Conservation (phyloP, 2,113 vertebrate genomes). For the Lepidothrix coronata region DNA sequence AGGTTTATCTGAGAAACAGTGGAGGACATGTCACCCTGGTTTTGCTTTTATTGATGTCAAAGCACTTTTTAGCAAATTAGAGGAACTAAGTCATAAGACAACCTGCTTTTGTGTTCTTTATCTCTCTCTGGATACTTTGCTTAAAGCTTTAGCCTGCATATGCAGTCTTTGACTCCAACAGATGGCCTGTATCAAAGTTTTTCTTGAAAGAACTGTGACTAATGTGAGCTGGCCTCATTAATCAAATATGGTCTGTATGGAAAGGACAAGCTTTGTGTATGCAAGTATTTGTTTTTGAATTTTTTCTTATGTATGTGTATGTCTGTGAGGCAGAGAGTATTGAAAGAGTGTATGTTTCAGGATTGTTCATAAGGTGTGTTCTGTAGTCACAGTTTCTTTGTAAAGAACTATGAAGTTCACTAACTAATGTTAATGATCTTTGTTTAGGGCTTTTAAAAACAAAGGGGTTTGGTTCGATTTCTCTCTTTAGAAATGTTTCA, state of each 20-base stretch:
- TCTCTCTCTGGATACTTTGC: not conserved
- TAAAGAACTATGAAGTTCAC: not conserved
- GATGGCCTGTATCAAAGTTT: conserved; percentile 41
- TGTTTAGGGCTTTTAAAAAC: not conserved
- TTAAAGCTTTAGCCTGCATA: not conserved
- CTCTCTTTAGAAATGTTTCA: not conserved
- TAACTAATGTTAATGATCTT: not conserved
- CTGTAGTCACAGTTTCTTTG: not conserved
- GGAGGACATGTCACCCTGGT: not conserved
- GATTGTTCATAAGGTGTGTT: not conserved
- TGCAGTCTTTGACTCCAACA: not conserved
- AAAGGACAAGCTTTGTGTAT: not conserved
- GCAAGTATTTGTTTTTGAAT: not conserved
- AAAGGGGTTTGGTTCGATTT: accelerated
- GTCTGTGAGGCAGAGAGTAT: not conserved
- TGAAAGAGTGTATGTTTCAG: not conserved
- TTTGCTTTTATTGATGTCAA: not conserved
- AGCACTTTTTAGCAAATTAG: conserved; percentile 13
- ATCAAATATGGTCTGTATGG: not conserved
- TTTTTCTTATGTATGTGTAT: not conserved
- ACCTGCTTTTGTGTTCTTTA: not conserved
- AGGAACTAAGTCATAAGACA: not conserved
- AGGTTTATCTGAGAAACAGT: not conserved
- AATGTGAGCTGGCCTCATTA: conserved; percentile 20
- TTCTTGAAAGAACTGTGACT: conserved; percentile 45